Base-by-base conservation (phyloP, 2,113 vertebrate genomes). In the Podocnemis expansa region DNA sequence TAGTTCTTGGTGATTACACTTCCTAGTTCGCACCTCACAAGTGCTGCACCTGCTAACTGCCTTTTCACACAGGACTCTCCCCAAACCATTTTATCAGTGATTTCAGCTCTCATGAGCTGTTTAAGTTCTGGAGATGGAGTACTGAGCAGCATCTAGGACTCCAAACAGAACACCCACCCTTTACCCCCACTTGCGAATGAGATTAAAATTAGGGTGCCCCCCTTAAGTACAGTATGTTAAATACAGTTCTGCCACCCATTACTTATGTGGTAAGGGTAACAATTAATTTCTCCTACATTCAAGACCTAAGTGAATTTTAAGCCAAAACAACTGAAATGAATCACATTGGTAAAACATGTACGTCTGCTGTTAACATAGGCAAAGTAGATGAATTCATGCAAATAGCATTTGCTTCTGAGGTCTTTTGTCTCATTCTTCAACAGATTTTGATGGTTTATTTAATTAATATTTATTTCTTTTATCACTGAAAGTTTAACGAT, bases 401-500 rank as follows among this genome's bases (percentile, higher is more conserved):
- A n/a, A 67, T 67, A 34, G 2, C 16, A 31, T 10, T 34, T n/a
- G 34, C 34, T 67, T 34, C 31, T 67, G 34, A n/a, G 60, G 34
- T 67, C 60, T 67, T 67, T 67, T 67, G 4, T 34, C 60, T 10
- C 60, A 67, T 67, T 67, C 34, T 19, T 67, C 60, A n/a, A 67
- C 17, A 67, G 17, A 19, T n/a, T 95, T 95, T 89, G n/a, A 87
- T 85, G 75, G 93, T 54, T 56, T 95, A 93, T 89, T 70, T 87
- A 8, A 52, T 93, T 94, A 81, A 87, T 93, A 87, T 38, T 8
- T 3, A 6, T 55, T 94, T 89, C n/a, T 17, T 85, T 90, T 94
- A 51, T 84, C 75, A 91, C 63, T 88, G 79, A 84, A 95, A 87
- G 86, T 55, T 94, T 93, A 90, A 93, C 94, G 90, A 87, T 82